Conservation (phyloP, 1,140 invertebrate genomes). For the Cotesia typhae region DNA sequence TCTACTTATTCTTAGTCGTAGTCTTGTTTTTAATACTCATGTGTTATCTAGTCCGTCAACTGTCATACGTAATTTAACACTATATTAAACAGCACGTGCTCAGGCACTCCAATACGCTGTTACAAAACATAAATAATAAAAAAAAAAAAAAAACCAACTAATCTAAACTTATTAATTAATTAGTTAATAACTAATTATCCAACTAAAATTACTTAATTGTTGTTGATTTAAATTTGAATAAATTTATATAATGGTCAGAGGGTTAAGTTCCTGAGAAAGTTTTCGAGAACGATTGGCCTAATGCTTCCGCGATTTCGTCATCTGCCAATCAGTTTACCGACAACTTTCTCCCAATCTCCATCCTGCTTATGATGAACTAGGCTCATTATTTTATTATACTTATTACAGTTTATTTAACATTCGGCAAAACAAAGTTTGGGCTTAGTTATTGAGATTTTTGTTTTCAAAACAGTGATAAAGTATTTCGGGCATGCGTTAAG, state of each 20-base stretch:
- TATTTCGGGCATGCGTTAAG: no score
- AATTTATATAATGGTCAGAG: slow-evolving; percentile 52
- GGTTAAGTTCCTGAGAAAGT: slow-evolving; percentile 53
- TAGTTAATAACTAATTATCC: no score
- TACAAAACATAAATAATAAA: neutral
- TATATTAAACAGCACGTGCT: slow-evolving; percentile 2
- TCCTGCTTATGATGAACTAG: slow-evolving; percentile 32
- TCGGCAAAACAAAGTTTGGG: no score
- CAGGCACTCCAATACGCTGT: neutral
- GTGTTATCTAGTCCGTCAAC: slow-evolving; percentile 25
- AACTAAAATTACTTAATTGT: no score
- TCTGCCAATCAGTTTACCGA: slow-evolving; percentile 50
- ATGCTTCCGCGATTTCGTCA: slow-evolving; percentile 55
- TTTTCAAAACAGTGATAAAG: no score
- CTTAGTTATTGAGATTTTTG: no score
- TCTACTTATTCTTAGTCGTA: neutral
- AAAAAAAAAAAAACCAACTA: no score
- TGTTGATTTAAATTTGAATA: neutral
- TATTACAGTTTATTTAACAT: no score
- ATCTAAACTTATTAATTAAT: no score
- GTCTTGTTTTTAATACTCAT: neutral
- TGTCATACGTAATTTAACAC: slow-evolving; percentile 30
- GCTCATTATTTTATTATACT: slow-evolving; percentile 1
- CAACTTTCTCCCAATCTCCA: slow-evolving; percentile 55
- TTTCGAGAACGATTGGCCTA: slow-evolving; percentile 48